Conservation (phyloP, 2,113 vertebrate genomes). For the Oenanthe oenanthe region DNA sequence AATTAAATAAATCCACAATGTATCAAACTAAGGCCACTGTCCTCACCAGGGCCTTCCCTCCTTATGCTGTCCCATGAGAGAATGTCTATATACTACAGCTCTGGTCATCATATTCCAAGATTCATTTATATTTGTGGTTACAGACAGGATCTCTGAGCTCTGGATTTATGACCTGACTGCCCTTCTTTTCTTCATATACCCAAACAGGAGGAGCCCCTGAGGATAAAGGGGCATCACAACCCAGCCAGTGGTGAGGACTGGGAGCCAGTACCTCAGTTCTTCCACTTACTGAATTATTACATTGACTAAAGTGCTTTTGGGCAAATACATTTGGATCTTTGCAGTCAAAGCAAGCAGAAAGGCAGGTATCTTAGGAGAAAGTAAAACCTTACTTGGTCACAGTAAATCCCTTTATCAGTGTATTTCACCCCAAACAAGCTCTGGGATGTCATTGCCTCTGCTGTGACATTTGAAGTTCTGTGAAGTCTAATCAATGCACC, state of each 20-base stretch:
- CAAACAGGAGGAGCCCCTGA: not conserved
- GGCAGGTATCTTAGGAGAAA: not conserved
- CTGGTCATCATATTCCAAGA: not conserved
- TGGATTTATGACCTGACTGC: not conserved
- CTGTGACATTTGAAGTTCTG: not conserved
- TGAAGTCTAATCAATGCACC: not conserved
- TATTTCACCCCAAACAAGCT: not conserved
- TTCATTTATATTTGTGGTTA: not conserved
- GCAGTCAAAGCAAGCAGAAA: not conserved
- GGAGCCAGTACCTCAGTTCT: not conserved
- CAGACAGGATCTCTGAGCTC: not conserved
- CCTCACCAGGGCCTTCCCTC: not conserved
- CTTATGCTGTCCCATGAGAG: not conserved
- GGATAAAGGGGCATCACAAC: not conserved
- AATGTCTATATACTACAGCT: not conserved
- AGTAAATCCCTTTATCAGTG: accelerated
- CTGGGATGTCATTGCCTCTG: not conserved
- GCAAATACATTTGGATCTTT: not conserved
- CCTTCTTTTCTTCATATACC: not conserved
- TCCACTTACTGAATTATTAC: not conserved
- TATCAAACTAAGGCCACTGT: not conserved
- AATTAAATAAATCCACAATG: not conserved
- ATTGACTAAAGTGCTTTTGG: not conserved
- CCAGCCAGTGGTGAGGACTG: accelerated
- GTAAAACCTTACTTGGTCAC: not conserved